These are phyloP conservation scores for Ptychadena robeensis DNA, from an alignment of 2,797 vertebrate species.

Conservation along the genomic window DNA sequence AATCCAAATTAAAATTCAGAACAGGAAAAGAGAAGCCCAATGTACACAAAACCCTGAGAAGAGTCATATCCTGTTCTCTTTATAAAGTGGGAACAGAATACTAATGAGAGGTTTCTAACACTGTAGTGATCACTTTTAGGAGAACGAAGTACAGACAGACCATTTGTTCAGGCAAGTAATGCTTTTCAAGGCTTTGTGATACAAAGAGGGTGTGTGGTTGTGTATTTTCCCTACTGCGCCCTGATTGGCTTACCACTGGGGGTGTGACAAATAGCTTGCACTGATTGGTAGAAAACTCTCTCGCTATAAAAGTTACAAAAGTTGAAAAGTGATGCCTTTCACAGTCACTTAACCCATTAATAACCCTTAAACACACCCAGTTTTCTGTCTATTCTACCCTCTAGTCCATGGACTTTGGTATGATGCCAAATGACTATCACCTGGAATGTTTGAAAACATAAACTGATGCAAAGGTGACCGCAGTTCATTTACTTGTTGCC, in stretches of 20 bases:
- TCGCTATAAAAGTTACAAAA: not conserved
- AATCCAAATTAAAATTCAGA: too few relatives aligned
- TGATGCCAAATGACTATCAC: not conserved
- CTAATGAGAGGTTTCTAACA: not conserved
- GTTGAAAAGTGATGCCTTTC: not conserved
- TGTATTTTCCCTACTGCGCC: not conserved
- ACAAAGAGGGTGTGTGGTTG: not conserved
- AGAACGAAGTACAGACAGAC: not conserved
- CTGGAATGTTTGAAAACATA: conserved; percentile 7
- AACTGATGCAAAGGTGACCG: not conserved
- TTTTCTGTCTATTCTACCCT: not conserved
- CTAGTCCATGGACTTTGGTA: not conserved
- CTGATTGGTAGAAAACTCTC: conserved; percentile 2
- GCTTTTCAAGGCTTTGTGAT: not conserved
- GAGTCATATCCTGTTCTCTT: too few relatives aligned
- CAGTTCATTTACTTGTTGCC: not conserved
- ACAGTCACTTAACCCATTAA: not conserved
- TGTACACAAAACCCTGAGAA: too few relatives aligned
- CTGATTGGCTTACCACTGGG: conserved; percentile 2
- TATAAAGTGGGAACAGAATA: not conserved
- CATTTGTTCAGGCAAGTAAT: not conserved
- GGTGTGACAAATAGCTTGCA: conserved; percentile 10
- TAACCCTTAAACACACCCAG: not conserved
- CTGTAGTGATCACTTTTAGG: too few relatives aligned
- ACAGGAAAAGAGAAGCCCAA: too few relatives aligned